Evolutionary conservation across 2,113 vertebrate species (phyloP).

Genomic region (Nothobranchius furzeri): DNA sequence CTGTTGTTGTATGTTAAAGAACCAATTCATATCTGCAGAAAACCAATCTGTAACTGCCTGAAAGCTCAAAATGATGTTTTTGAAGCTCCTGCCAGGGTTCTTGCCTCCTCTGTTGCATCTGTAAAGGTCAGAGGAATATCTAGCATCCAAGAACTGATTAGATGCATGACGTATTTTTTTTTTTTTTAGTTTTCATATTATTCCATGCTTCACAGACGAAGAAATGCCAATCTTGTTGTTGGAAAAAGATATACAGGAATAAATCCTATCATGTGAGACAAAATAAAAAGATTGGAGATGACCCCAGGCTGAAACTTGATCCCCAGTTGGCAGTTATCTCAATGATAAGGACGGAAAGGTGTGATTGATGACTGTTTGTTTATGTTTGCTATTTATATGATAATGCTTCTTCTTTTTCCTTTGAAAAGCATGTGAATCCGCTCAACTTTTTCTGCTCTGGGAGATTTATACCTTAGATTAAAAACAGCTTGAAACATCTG

Average conservation of each 20-base stretch:
- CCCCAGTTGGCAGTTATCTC: background rate
- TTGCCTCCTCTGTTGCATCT: constrained; percentile 43
- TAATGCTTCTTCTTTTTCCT: background rate
- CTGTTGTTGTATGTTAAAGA: constrained; percentile 17
- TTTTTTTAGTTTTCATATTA: constrained; percentile 19
- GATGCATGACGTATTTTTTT: constrained; percentile 28
- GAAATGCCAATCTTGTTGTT: constrained; percentile 60
- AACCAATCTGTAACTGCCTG: constrained; percentile 18
- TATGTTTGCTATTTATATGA: background rate
- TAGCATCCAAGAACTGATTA: constrained; percentile 36
- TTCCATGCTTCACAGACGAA: constrained; percentile 29
- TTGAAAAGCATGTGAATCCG: background rate
- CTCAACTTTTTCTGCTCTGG: no score
- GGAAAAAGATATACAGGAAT: constrained; percentile 35
- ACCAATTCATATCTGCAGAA: constrained; percentile 18
- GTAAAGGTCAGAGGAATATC: constrained; percentile 65
- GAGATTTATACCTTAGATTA: background rate
- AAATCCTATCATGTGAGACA: constrained; percentile 54
- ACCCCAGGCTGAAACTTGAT: constrained; percentile 17
- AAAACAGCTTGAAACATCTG: background rate
- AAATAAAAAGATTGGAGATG: constrained; percentile 29
- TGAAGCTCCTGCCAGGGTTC: constrained; percentile 41
- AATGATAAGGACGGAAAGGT: background rate
- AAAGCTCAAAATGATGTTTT: constrained; percentile 41
- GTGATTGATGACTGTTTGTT: constrained; percentile 13